Percentiles rank a stretch among this genome's conserved stretches.
Conservation (phyloP, 2,113 vertebrate species). For the Herpetotheres cachinnans region DNA sequence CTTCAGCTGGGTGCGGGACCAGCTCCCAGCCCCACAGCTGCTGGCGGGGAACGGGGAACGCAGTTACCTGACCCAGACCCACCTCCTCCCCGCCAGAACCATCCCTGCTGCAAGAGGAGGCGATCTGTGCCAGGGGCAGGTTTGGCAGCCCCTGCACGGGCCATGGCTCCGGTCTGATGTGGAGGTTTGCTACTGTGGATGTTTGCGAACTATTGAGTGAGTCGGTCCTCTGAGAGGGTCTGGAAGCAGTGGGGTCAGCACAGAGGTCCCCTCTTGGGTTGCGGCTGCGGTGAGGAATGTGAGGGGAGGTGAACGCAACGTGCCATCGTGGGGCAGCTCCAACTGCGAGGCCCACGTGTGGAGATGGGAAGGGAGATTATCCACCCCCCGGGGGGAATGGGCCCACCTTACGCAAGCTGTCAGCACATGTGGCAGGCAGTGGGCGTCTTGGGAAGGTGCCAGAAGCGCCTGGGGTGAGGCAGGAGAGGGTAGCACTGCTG, state of each 20-base stretch:
- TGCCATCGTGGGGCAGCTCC: accelerated
- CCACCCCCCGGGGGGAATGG: not conserved
- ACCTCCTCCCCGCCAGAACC: not conserved
- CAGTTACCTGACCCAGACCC: not conserved
- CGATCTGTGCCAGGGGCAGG: accelerated
- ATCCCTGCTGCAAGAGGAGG: not conserved
- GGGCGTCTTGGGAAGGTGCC: not conserved
- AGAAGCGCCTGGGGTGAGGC: accelerated
- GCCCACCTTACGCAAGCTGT: not conserved
- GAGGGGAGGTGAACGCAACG: accelerated
- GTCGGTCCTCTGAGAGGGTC: not conserved
- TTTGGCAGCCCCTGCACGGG: not conserved
- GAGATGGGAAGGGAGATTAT: not conserved
- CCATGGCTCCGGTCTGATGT: accelerated
- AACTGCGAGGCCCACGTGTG: accelerated
- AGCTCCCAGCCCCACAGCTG: not conserved
- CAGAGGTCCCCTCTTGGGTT: not conserved
- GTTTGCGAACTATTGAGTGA: not conserved
- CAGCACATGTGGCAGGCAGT: not conserved
- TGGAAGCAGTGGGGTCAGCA: accelerated
- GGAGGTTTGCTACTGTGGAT: not conserved
- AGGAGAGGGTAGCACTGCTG: not conserved
- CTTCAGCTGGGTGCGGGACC: not conserved
- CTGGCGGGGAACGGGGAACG: not conserved
- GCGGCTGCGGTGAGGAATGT: not conserved